Percentiles rank a stretch among this genome's conserved stretches.
These are phyloP conservation scores for Gymnoscopelus braueri DNA, from an alignment of 2,797 vertebrate genomes.

Conservation along the genomic window DNA sequence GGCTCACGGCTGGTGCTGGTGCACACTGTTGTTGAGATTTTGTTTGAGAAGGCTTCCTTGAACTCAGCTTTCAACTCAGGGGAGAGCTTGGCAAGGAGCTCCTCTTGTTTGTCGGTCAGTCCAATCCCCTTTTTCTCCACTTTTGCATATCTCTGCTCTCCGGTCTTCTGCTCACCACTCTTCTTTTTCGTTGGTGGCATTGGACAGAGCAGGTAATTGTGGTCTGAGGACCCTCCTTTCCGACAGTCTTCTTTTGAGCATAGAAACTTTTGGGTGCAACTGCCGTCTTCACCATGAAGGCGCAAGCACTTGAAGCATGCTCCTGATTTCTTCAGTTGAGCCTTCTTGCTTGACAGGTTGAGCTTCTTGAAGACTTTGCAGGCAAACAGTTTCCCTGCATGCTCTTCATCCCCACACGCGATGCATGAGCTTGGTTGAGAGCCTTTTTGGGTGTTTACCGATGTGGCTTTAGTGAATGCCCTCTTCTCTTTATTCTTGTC, in stretches of 20 bases:
- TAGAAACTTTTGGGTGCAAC: constrained; percentile 15
- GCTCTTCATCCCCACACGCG: not conserved
- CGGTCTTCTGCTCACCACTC: not conserved
- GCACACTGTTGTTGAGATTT: not conserved
- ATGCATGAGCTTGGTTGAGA: constrained; percentile 5
- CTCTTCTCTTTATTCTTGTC: not conserved
- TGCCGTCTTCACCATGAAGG: not conserved
- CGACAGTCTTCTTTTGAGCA: constrained; percentile 18
- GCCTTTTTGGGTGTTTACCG: not conserved
- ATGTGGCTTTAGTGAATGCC: constrained; percentile 18
- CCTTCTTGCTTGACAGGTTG: constrained; percentile 1
- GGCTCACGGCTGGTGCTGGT: not conserved
- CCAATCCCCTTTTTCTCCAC: constrained; percentile 3
- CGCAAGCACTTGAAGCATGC: constrained; percentile 16
- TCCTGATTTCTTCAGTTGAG: constrained; percentile 3
- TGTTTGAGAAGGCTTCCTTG: constrained; percentile 35
- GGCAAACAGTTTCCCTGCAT: constrained; percentile 18
- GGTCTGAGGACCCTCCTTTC: constrained; percentile 2
- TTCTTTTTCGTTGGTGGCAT: not conserved
- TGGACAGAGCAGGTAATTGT: constrained; percentile 19
- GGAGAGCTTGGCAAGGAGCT: constrained; percentile 18
- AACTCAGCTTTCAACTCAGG: constrained; percentile 25
- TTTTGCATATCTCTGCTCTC: not conserved
- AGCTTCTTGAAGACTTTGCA: constrained; percentile 20
- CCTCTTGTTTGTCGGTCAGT: constrained; percentile 22